These are phyloP conservation scores for Bombus difficillimus DNA, from an alignment of 1,140 invertebrate species.

Conservation along the genomic window DNA sequence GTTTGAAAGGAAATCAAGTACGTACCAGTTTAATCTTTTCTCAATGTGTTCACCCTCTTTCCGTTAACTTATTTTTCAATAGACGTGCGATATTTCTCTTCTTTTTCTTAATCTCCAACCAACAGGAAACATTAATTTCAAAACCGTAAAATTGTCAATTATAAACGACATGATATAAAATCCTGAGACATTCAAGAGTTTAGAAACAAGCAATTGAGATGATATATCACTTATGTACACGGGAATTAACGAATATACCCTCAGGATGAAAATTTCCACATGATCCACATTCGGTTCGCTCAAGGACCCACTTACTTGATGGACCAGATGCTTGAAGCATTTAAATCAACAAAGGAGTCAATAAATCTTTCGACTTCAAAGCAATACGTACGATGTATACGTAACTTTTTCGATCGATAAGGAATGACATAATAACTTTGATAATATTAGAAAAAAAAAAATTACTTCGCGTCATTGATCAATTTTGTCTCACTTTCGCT, in stretches of 20 bases:
- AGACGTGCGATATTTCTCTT: no score
- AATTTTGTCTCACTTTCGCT: no score
- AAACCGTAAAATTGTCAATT: no score
- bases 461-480: no score
- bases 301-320: background rate
- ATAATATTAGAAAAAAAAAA: no score
- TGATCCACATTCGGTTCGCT: background rate
- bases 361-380: background rate
- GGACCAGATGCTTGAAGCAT: background rate
- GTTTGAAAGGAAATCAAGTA: background rate
- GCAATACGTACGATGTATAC: no score
- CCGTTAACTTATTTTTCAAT: background rate
- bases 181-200: background rate
- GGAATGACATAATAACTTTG: no score
- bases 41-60: background rate
- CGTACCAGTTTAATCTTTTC: background rate
- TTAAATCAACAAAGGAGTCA: background rate
- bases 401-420: no score
- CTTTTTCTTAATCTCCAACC: background rate
- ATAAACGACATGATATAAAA: background rate
- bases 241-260: background rate
- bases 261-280: background rate
- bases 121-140: no score
- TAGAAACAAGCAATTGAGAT: background rate
- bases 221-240: background rate